Conservation (phyloP, 2,888 invertebrate species). For the Koerneria pararmatus region DNA sequence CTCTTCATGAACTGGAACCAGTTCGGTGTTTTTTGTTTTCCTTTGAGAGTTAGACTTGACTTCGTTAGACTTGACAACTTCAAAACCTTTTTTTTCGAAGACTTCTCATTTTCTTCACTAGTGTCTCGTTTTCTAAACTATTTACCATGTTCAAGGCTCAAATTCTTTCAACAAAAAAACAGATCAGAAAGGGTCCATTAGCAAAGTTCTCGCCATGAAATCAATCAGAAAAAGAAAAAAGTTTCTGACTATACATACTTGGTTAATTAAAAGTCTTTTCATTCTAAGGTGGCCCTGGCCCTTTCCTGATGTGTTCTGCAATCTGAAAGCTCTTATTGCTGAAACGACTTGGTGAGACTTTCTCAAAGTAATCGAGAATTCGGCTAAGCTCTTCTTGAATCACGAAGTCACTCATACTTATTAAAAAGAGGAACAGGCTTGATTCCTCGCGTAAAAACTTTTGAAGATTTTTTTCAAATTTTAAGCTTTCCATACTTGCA, state of each 20-base stretch:
- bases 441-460: not conserved
- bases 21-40: not conserved
- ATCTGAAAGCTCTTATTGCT: slow-evolving; percentile 39
- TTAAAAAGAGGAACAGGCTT: too few species aligned
- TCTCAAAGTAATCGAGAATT: too few species aligned
- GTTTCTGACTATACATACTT: too few species aligned
- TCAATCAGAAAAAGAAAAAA: not conserved
- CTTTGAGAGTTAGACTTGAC: too few species aligned
- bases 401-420: too few species aligned
- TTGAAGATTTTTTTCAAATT: not conserved
- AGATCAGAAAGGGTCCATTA: not conserved
- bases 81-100: too few species aligned
- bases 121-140: not conserved
- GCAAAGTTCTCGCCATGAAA: not conserved
- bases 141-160: not conserved
- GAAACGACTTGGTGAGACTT: slow-evolving; percentile 45
- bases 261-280: too few species aligned
- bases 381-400: too few species aligned
- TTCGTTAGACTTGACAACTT: too few species aligned
- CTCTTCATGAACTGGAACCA: slow-evolving; percentile 42
- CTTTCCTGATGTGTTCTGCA: slow-evolving; percentile 45
- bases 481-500: not conserved
- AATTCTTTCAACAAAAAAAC: not conserved
- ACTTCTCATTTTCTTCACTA: too few species aligned
- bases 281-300: slow-evolving; percentile 49